Conservation (phyloP, 2,888 invertebrate genomes). For the Patella caerulea region DNA sequence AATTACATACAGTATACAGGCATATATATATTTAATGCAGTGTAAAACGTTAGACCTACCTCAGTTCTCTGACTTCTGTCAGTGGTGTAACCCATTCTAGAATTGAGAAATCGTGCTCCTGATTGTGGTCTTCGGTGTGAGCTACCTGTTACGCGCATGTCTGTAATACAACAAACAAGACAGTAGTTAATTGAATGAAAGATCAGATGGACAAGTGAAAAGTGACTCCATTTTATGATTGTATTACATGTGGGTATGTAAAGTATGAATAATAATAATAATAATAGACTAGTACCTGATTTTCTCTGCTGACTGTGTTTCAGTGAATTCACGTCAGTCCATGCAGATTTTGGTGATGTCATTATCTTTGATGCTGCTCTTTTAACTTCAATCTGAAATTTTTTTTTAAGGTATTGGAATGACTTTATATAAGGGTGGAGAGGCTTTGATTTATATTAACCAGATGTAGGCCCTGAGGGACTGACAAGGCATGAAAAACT, state of each 20-base stretch:
- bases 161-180: slow-evolving; percentile 25
- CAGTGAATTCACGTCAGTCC: slow-evolving; percentile 59
- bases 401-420: too few relatives aligned
- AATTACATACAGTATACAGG: too few relatives aligned
- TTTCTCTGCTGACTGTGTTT: slow-evolving; percentile 54
- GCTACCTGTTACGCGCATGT: slow-evolving; percentile 47
- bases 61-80: slow-evolving; percentile 35
- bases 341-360: slow-evolving; percentile 61
- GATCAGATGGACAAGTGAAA: too few relatives aligned
- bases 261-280: slow-evolving; percentile 11
- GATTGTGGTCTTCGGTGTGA: slow-evolving; percentile 40
- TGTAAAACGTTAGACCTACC: slow-evolving; percentile 23
- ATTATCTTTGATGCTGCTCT: slow-evolving; percentile 58
- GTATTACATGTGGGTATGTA: too few relatives aligned
- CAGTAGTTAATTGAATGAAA: too few relatives aligned
- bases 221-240: too few relatives aligned
- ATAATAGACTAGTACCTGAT: slow-evolving; percentile 44
- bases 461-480: too few relatives aligned
- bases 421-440: too few relatives aligned
- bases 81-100: slow-evolving; percentile 29
- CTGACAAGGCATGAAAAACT: too few relatives aligned
- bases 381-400: slow-evolving; percentile 54
- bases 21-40: too few relatives aligned
- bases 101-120: slow-evolving; percentile 54
- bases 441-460: too few relatives aligned